Conservation (phyloP, 2,113 vertebrate species). For the Gymnarchus niloticus region DNA sequence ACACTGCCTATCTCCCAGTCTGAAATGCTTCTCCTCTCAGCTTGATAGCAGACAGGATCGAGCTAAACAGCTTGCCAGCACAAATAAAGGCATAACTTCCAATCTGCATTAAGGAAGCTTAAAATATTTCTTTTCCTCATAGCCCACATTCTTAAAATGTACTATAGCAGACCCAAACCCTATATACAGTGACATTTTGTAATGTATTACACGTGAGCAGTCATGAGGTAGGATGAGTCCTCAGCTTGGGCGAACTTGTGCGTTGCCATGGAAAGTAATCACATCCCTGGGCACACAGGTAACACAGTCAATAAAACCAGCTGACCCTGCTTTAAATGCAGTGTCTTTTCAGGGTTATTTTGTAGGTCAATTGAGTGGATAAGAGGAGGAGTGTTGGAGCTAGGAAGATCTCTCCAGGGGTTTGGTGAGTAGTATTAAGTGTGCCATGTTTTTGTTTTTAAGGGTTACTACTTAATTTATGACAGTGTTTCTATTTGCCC, state of each 20-base stretch:
- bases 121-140: neutral
- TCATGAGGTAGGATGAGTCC: neutral
- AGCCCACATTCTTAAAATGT: neutral
- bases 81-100: neutral
- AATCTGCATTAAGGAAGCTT: neutral
- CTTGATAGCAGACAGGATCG: neutral
- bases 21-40: neutral
- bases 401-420: neutral
- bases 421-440: neutral
- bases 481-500: neutral
- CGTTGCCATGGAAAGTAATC: neutral
- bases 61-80: neutral
- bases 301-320: neutral
- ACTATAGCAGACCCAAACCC: neutral
- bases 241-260: neutral
- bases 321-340: neutral
- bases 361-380: neutral
- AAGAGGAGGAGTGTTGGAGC: neutral
- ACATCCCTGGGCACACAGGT: neutral
- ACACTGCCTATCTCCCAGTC: neutral
- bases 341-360: neutral
- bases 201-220: neutral
- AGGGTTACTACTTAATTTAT: neutral
- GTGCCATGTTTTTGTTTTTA: neutral
- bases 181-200: neutral